Evolutionary conservation across 2,113 vertebrate genomes (phyloP), one percentile per base, ranked within the genome.

Genomic region (Antennarius striatus): DNA sequence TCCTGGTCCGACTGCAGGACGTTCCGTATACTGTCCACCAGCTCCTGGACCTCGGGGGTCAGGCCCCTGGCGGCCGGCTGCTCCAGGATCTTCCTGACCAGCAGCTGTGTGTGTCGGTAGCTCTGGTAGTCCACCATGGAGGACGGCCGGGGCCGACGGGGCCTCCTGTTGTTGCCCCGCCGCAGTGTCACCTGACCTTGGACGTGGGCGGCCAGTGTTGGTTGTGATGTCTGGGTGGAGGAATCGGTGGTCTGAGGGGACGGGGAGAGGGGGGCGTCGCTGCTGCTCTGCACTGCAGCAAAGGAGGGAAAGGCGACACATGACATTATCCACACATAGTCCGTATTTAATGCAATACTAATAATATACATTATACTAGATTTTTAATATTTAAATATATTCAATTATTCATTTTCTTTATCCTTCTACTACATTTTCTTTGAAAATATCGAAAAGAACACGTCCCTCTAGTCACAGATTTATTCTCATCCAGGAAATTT

Each of bases 1-100:
- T 94, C 91, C 82, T 96, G 92, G 5, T 95, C 95, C 0, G 94
- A 94, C 81, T 92, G 94, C 75, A 97, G 82, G n/a, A 96, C 88
- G 0, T 86, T 91, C 14, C 94, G 93, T 45, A 91, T 96, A 68
- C 89, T 94, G 78, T 96, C 93, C 52, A 95, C 91, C 22, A 95
- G 84, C 64, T 95, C 88, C 0, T 88, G 88, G 55, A 96, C 82
- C 74, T 95, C 95, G 0, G 93, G 92, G 9, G 88, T 85, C 89
- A 95, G 87, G 4, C 79, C 92, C 84, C 92, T 89, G 1, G 75
- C 36, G 3, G 91, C 90, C 0, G 93, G 91, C 68, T 95, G 94
- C 78, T 95, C 90, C 50, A 95, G 86, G 78, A 95, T 94, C 56
- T 86, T 89, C 0, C 84, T 84, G 84, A 94, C 94, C 42, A 95